Evolutionary conservation across 2,888 invertebrate genomes (phyloP), one percentile per base, ranked within the genome.

Genomic region (Cacoxenus indagator): DNA sequence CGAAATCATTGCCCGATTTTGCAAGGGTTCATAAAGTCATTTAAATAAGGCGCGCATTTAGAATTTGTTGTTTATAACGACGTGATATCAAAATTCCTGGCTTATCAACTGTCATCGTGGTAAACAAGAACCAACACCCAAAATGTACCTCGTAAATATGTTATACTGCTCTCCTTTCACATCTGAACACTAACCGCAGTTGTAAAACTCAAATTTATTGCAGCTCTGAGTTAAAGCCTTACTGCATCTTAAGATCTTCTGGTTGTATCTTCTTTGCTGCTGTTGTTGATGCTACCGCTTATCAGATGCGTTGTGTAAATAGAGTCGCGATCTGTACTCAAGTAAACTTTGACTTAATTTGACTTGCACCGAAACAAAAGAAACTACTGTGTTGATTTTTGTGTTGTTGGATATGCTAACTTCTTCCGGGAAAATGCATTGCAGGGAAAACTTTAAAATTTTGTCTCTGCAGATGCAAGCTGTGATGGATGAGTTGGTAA

Each of bases 321-420:
- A 59, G 31, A 37, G 31, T 59, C 17, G 29, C 29, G 29, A 31
- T 59, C 27, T 55, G 24, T 59, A 59, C 17, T 59, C 26, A n/a
- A 17, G 61, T 62, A 62, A 62, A 62, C 78, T 76, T 48, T 26
- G 64, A 62, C 66, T 74, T 70, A n/a, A n/a, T n/a, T n/a, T n/a
- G n/a, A 73, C 19, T 29, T 27, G 37, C 54, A 65, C 48, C 17
- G 43, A 64, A 62, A 77, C 76, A 81, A 84, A 73, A 76, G 69
- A 67, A 66, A 82, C 81, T 81, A 81, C 83, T 84, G 83, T 84
- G 65, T 57, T 6, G 14, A 4, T 55, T 27, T n/a, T 14, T 43
- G 1, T 24, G 37, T 27, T 61, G 11, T 22, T 61, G 61, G 46
- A 51, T 19, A 26, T 51, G 26, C 51, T 29, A 22, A 61, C 48